phyloP scores from a whole-genome alignment of 2,797 vertebrate species.

The Syngnathus rostellatus region DNA sequence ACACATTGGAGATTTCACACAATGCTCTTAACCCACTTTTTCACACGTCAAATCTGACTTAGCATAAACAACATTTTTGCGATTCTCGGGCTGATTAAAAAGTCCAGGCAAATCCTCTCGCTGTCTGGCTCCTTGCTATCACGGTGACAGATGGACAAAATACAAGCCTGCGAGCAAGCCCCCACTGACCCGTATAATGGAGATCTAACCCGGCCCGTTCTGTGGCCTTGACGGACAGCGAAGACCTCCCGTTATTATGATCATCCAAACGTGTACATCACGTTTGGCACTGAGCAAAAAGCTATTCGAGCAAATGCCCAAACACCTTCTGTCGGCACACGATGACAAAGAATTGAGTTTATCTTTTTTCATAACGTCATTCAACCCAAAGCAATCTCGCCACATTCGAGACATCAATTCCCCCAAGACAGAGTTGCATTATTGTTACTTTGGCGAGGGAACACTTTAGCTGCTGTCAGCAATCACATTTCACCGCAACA shows the following conservation, averaged over 20 bases:
- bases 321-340: background rate
- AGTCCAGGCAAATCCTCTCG: background rate
- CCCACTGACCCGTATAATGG: background rate
- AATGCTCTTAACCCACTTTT: background rate
- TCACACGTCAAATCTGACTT: background rate
- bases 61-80: background rate
- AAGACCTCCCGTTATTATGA: background rate
- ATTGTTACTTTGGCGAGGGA: background rate
- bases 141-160: background rate
- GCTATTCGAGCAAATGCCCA: background rate
- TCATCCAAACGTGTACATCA: background rate
- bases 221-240: background rate
- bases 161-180: background rate
- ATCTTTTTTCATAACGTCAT: background rate
- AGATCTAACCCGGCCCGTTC: background rate
- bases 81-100: background rate
- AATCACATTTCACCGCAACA: background rate
- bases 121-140: background rate
- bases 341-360: background rate
- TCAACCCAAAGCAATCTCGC: background rate
- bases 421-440: background rate
- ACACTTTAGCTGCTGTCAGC: background rate
- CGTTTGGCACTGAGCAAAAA: background rate
- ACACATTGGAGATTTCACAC: background rate
- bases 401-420: background rate